Percentiles rank a stretch among this genome's conserved stretches.
Evolutionary conservation across 2,888 invertebrate genomes (phyloP).

Genomic region (Lithophane leautieri): DNA sequence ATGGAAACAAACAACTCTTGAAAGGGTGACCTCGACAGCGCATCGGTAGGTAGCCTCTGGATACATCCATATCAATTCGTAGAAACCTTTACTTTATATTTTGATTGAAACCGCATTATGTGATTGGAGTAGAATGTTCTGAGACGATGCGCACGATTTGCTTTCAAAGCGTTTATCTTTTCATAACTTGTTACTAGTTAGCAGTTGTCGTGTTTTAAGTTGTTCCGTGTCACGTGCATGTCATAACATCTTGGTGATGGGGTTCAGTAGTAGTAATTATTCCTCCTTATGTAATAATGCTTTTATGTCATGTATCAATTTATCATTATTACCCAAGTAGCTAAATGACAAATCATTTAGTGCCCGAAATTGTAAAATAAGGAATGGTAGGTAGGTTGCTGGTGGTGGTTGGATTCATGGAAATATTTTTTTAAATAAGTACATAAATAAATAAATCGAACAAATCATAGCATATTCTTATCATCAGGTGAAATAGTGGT

Average conservation of each 20-base stretch:
- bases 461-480: neutral
- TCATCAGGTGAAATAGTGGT: neutral
- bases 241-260: neutral
- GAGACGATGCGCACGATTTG: conserved; percentile 52
- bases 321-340: neutral
- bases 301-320: neutral
- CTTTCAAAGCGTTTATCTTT: conserved; percentile 42
- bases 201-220: conserved; percentile 28
- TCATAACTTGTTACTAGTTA: conserved; percentile 7
- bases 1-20: conserved; percentile 64
- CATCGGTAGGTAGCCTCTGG: conserved; percentile 61
- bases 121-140: conserved; percentile 29
- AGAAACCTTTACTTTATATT: conserved; percentile 66
- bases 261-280: conserved; percentile 1
- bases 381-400: neutral
- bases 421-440: neutral
- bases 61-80: conserved; percentile 69
- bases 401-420: neutral
- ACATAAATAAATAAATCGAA: neutral
- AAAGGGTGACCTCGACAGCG: conserved; percentile 73
- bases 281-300: neutral
- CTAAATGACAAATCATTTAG: neutral
- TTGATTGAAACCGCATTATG: conserved; percentile 56
- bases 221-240: conserved; percentile 38
- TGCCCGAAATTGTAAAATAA: neutral